These are phyloP conservation scores for Diadophis punctatus DNA, from an alignment of 2,113 vertebrate species.

Conservation along the genomic window DNA sequence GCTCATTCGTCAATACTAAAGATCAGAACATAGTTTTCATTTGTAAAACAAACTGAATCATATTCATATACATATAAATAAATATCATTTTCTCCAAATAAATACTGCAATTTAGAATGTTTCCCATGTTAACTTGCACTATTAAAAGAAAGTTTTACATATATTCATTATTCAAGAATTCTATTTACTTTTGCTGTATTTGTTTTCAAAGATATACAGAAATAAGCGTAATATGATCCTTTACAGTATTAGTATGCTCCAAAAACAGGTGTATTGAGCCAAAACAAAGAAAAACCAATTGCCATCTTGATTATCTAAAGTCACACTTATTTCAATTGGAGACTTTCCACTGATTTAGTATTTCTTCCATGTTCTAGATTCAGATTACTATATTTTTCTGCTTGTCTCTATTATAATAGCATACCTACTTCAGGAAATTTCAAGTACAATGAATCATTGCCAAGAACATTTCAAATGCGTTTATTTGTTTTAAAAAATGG, in stretches of 20 bases:
- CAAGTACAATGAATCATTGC: background rate
- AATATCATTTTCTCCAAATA: background rate
- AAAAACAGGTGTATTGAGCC: background rate
- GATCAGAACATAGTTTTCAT: background rate
- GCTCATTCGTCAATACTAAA: background rate
- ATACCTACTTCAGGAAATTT: background rate
- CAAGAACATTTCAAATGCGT: background rate
- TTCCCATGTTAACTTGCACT: background rate
- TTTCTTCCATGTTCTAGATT: background rate
- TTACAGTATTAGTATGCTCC: background rate
- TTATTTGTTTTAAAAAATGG: background rate
- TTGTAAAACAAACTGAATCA: background rate
- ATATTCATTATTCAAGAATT: background rate
- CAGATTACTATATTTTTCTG: background rate
- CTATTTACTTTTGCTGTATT: background rate
- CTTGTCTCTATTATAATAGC: background rate
- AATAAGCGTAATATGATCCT: background rate
- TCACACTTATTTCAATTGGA: background rate
- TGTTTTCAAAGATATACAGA: background rate
- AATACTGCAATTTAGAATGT: background rate
- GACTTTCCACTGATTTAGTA: background rate
- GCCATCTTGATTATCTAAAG: background rate
- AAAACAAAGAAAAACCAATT: background rate
- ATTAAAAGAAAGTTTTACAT: background rate
- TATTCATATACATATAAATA: background rate